Conservation (phyloP, 1,140 invertebrate species). For the Danaus melanippus region DNA sequence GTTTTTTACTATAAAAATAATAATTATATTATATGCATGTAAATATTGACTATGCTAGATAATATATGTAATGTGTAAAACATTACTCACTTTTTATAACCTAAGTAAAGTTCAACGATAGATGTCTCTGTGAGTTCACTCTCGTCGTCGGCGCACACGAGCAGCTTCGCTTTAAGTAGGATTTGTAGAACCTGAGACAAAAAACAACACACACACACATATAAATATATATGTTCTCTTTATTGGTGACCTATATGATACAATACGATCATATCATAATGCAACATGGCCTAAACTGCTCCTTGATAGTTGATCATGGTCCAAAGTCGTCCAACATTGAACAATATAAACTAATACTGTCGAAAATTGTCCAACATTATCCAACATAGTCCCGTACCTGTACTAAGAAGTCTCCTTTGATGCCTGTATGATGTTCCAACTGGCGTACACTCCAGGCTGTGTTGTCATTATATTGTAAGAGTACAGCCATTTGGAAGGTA, state of each 20-base stretch:
- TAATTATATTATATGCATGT: constrained; percentile 1
- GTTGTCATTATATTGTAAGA: constrained; percentile 95
- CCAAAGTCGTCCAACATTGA: no score
- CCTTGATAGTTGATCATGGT: no score
- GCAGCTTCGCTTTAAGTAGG: constrained; percentile 93
- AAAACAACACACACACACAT: background rate
- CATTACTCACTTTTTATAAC: constrained; percentile 89
- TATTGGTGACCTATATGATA: no score
- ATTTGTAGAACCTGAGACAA: constrained; percentile 85
- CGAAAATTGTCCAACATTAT: no score
- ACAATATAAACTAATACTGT: no score
- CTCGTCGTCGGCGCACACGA: constrained; percentile 84
- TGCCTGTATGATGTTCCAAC: constrained; percentile 89
- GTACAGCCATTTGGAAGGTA: constrained; percentile 98
- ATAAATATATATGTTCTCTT: no score
- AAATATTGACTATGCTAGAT: background rate
- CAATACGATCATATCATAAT: no score
- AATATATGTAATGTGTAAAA: background rate
- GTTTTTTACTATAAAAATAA: constrained; percentile 87
- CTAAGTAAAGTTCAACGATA: constrained; percentile 83
- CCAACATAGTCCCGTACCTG: constrained; percentile 67
- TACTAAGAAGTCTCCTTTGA: constrained; percentile 87
- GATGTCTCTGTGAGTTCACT: constrained; percentile 81
- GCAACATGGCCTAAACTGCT: no score
- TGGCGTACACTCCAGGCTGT: constrained; percentile 90